A percentile compares a stretch with the other conserved stretches of the same genome.
phyloP scores from a whole-genome alignment of 1,140 invertebrate genomes.

The Aphaenogaster ashmeadi region DNA sequence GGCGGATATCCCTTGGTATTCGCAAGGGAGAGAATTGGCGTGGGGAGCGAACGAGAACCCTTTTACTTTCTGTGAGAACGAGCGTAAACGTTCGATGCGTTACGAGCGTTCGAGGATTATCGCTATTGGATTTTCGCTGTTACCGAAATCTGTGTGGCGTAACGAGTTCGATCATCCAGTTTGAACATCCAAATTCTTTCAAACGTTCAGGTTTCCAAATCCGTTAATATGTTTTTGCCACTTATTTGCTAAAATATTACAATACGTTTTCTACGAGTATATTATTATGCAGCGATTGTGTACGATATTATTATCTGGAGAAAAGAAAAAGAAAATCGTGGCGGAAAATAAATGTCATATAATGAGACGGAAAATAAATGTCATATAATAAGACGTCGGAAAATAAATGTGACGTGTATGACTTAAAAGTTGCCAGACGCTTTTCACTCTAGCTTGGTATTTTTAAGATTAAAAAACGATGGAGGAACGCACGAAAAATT shows the following conservation, averaged over 20 bases:
- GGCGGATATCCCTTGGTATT: conserved; percentile 31
- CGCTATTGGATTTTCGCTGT: conserved; percentile 24
- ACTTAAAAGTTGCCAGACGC: conserved; percentile 16
- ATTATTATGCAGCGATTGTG: background rate
- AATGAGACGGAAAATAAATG: conserved; percentile 10
- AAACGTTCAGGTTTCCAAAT: background rate
- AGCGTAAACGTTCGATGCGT: conserved; percentile 27
- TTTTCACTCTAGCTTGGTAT: background rate
- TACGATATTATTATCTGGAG: background rate
- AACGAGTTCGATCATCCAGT: conserved; percentile 31
- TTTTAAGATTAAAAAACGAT: conserved; percentile 19
- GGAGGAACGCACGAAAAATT: conserved; percentile 30
- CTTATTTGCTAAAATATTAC: background rate
- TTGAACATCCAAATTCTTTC: background rate
- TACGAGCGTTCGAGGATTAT: conserved; percentile 33
- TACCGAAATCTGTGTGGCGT: conserved; percentile 18
- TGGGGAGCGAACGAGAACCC: conserved; percentile 21
- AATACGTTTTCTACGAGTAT: background rate
- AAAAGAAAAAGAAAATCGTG: background rate
- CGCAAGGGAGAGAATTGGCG: background rate
- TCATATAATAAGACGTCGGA: background rate
- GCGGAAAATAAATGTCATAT: background rate
- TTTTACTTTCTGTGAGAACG: conserved; percentile 46
- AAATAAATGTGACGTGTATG: background rate
- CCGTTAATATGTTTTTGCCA: background rate